Conservation (phyloP, 2,888 invertebrate species). For the Scaptomyza reducta region DNA sequence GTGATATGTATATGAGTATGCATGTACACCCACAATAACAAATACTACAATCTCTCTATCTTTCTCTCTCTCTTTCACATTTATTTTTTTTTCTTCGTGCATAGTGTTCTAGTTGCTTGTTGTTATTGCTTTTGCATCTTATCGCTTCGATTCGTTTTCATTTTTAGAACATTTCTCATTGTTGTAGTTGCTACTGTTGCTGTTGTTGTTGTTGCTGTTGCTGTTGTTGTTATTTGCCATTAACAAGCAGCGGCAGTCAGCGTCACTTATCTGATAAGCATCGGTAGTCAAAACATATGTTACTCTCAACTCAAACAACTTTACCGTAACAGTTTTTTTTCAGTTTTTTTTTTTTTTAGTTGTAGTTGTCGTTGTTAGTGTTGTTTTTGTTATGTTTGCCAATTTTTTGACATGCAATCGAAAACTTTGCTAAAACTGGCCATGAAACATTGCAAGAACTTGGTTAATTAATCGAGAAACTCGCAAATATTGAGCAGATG, state of each 20-base stretch:
- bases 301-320: constrained; percentile 49
- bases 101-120: too few relatives aligned
- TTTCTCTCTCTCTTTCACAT: neutral
- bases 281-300: constrained; percentile 65
- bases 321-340: constrained; percentile 17
- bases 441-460: constrained; percentile 16
- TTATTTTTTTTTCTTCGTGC: too few relatives aligned
- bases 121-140: constrained; percentile 49
- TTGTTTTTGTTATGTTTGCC: constrained; percentile 10
- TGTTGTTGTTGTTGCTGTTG: neutral
- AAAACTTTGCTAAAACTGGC: constrained; percentile 17
- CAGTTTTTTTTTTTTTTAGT: too few relatives aligned
- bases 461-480: constrained; percentile 19
- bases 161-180: constrained; percentile 63
- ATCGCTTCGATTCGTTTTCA: constrained; percentile 59
- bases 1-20: neutral
- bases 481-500: constrained; percentile 19
- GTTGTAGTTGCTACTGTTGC: constrained; percentile 8
- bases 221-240: constrained; percentile 10
- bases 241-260: constrained; percentile 20
- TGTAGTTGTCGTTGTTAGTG: too few relatives aligned
- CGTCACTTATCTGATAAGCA: constrained; percentile 72
- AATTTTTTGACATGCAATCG: constrained; percentile 11
- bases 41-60: constrained; percentile 6
- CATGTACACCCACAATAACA: constrained; percentile 37